Base-by-base conservation (phyloP, 2,797 vertebrate species). In the Sebastes dallii region DNA sequence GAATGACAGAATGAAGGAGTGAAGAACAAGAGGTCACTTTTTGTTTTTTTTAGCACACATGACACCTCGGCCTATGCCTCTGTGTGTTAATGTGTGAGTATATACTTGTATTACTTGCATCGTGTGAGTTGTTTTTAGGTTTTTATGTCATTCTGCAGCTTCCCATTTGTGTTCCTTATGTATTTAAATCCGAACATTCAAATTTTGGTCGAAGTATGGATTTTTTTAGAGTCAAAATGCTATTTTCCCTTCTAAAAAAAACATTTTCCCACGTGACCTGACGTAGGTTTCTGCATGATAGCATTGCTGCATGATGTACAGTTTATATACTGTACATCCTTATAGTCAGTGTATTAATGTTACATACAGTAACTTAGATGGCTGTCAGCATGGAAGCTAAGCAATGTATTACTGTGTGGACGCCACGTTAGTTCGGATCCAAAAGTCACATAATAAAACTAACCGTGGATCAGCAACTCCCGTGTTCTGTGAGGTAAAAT, bases 11-110 rank as follows among this genome's bases (percentile, higher is more conserved):
- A 52, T 32, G 32, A 25, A 39, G 39, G 39, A 42, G 14, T 42
- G 39, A 42, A 78, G 18, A 78, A 64, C 84, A 71, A 67, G 71
- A 79, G 65, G 67, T 81, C 69, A 68, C n/a, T 72, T 75, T 22
- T 10, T 66, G 14, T 34, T 66, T 62, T 42, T 72, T 16, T 34
- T 7, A 71, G 67, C 52, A 58, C 58, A 24, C 42, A 20, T 20
- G 58, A 84, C 69, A 75, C 58, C 30, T 62, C 25, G 1, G 16
- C 3, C 1, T 34, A 2, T 24, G 20, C 12, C 16, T 42, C 25
- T 18, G 2, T 39, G 34, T 18, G 8, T 24, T 20, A 52, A 52
- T 52, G 50, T 52, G 20, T 52, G 46, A 50, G 16, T 20, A 50
- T 50, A 8, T 50, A 50, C 46, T 16, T 18, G 6, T 52, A 10